These are phyloP conservation scores for Hemibagrus guttatus DNA, from an alignment of 2,797 vertebrate species.

Conservation along the genomic window DNA sequence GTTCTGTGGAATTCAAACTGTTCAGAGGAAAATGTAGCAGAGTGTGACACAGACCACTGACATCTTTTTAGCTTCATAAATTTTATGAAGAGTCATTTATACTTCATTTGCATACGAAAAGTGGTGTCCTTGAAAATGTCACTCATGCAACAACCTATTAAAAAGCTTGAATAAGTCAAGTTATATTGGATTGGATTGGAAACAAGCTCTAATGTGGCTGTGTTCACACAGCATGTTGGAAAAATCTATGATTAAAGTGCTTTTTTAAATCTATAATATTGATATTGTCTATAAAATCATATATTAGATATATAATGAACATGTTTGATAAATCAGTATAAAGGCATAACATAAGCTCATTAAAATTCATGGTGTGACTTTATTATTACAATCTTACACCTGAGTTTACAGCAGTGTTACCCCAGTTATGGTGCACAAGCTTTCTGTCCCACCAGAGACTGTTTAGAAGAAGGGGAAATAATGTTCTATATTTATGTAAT, in stretches of 20 bases:
- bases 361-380: conserved; percentile 22
- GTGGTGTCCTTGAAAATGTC: conserved; percentile 45
- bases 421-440: conserved; percentile 28
- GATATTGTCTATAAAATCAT: neutral
- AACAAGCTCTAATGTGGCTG: conserved; percentile 6
- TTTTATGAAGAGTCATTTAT: conserved; percentile 56
- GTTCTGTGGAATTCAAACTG: conserved; percentile 24
- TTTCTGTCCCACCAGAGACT: conserved; percentile 47
- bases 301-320: neutral
- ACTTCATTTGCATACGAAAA: conserved; percentile 53
- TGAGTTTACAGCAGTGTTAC: conserved; percentile 38
- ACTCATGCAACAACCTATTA: conserved; percentile 37
- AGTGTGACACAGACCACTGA: conserved; percentile 27
- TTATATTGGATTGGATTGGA: conserved; percentile 10
- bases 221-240: neutral
- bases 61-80: conserved; percentile 52
- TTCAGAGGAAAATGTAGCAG: conserved; percentile 14
- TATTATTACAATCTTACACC: conserved; percentile 5
- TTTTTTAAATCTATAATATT: neutral
- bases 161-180: conserved; percentile 36
- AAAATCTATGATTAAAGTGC: neutral
- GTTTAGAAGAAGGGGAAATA: conserved; percentile 58
- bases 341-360: neutral
- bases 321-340: neutral
- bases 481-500: conserved; percentile 79